These are phyloP conservation scores for Spicauda simplicius DNA, from an alignment of 2,888 invertebrate species.

Conservation along the genomic window DNA sequence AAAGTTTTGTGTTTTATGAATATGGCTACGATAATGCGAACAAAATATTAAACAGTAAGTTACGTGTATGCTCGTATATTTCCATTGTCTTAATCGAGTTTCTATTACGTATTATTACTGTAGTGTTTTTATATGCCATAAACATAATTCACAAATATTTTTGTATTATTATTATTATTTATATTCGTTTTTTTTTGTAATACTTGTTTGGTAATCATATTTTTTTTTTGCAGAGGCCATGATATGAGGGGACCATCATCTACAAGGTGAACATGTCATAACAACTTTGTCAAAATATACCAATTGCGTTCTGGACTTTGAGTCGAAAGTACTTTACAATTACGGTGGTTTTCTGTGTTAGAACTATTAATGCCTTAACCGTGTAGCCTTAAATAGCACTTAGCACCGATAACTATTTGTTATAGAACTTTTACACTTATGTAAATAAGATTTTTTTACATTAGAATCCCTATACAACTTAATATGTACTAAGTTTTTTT, in stretches of 20 bases:
- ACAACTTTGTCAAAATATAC: neutral
- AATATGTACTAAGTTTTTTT: neutral
- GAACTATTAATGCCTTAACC: neutral
- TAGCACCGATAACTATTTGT: constrained; percentile 3
- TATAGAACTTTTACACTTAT: constrained; percentile 3
- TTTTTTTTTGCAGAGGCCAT: constrained; percentile 4
- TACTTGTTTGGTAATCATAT: neutral
- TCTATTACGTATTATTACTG: no score
- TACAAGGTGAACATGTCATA: constrained; percentile 7
- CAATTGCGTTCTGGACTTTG: neutral
- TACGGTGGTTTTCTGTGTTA: neutral
- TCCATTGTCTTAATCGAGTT: no score
- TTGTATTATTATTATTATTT: neutral
- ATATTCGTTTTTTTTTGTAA: neutral
- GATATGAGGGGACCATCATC: neutral
- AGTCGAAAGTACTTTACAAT: neutral
- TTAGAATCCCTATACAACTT: neutral
- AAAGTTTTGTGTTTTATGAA: constrained; percentile 15
- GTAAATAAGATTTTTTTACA: constrained; percentile 2
- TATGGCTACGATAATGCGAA: neutral
- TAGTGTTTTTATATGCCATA: no score
- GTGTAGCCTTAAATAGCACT: constrained; percentile 1
- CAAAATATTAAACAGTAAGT: no score
- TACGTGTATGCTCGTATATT: no score
- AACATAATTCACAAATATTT: neutral